Evolutionary conservation across 1,140 invertebrate genomes (phyloP).

Genomic region (Trichonephila clavipes): DNA sequence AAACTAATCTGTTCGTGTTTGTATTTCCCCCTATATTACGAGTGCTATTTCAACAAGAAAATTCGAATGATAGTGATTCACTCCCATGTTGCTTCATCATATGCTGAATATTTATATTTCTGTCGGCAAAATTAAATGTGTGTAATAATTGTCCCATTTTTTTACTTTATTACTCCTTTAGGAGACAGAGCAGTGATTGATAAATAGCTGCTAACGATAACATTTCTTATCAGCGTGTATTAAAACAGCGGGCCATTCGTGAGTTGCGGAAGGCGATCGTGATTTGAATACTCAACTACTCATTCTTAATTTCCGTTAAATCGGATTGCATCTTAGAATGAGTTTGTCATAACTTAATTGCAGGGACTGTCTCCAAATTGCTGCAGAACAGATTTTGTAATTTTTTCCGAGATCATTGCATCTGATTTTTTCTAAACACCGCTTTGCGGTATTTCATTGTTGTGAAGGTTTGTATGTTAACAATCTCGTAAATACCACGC

Average conservation of each 20-base stretch:
- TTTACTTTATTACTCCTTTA: neutral
- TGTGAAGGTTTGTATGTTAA: neutral
- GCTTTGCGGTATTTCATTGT: neutral
- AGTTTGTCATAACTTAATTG: neutral
- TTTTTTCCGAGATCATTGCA: no score
- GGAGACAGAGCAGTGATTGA: neutral
- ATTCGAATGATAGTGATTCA: no score
- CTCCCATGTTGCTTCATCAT: no score
- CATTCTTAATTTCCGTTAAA: constrained; percentile 37
- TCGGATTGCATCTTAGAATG: constrained; percentile 23
- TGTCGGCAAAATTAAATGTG: neutral
- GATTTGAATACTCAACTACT: constrained; percentile 45
- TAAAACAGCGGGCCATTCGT: constrained; percentile 12
- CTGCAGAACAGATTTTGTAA: no score
- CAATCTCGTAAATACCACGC: no score
- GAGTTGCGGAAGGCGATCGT: neutral
- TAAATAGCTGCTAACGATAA: neutral
- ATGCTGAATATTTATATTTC: neutral
- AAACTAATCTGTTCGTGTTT: no score
- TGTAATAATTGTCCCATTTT: neutral
- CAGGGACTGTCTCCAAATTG: neutral
- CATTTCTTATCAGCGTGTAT: neutral
- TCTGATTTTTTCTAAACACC: neutral
- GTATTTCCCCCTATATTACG: no score
- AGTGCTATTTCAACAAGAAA: no score